Base-by-base conservation (phyloP, 2,888 invertebrate genomes). In the Apamea sordens region DNA sequence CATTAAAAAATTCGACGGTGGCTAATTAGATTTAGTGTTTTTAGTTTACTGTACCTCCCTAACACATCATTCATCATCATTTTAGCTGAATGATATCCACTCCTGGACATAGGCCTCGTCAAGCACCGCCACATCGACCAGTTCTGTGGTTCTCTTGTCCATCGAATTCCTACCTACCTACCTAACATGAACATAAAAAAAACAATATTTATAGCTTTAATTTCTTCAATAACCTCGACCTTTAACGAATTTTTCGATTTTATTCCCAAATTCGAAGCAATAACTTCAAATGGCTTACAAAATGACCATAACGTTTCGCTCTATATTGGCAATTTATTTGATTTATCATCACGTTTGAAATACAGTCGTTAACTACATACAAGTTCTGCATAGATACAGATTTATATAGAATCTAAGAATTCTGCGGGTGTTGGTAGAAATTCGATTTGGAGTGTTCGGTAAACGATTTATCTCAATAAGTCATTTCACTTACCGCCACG, bases 391-490 rank as follows among this genome's bases (percentile, higher is more conserved):
- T 85, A 82, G 81, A 88, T 84, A 82, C 77, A 74, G 77, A 89
- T 89, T 87, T 89, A 90, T 86, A 82, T 82, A 86, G 77, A 85
- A 84, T 79, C 63, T 80, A 84, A 84, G 78, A 84, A 86, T 89
- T 83, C 82, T 86, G 79, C 77, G 84, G 82, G 84, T 86, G 83
- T 85, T 78, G 85, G 76, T 50, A 67, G 89, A 88, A 91, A 92
- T 93, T 91, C 88, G 90, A 90, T 92, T 90, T 91, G 86, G 89
- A 93, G 92, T 88, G 91, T 86, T 93, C 83, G 82, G 91, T 90
- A 93, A 93, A 93, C 91, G 92, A 90, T 92, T 92, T 91, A 92
- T 93, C 90, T 90, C 92, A 92, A 92, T 92, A 93, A 93, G 91
- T 93, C 90, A 93, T 92, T 92, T 90, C 90, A 91, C 86, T 92